phyloP scores from a whole-genome alignment of 37 sponge, comb jelly and placozoan genomes.

The Chondrosia reniformis region DNA sequence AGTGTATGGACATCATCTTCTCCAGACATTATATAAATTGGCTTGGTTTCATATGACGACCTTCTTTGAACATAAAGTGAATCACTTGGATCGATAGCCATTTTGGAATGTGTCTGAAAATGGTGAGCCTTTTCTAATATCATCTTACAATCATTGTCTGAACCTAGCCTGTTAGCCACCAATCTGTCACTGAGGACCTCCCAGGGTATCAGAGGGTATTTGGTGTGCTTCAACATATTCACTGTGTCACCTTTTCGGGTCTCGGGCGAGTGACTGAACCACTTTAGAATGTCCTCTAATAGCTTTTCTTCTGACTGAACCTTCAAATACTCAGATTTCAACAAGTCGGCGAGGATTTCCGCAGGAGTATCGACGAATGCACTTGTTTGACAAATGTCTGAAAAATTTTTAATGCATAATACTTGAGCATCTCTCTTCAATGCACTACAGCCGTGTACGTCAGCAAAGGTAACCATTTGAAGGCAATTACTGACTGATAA shows the following conservation, averaged over 20 bases:
- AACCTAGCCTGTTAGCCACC: not conserved
- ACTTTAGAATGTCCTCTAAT: slow-evolving; percentile 59
- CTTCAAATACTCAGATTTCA: slow-evolving; percentile 58
- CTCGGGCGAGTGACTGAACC: slow-evolving; percentile 55
- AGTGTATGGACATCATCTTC: slow-evolving; percentile 63
- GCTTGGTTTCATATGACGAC: slow-evolving; percentile 16
- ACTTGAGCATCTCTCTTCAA: slow-evolving; percentile 35
- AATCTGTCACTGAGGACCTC: slow-evolving; percentile 20
- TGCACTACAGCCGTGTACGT: slow-evolving; percentile 52
- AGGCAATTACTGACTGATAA: no score
- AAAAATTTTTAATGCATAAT: slow-evolving; percentile 69
- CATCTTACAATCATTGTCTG: not conserved
- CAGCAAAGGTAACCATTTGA: slow-evolving; percentile 70
- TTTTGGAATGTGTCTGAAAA: slow-evolving; percentile 30
- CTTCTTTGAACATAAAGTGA: slow-evolving; percentile 47
- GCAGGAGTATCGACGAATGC: slow-evolving; percentile 53
- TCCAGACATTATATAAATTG: slow-evolving; percentile 72
- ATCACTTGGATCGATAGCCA: not conserved
- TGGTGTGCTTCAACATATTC: slow-evolving; percentile 43
- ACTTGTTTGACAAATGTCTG: slow-evolving; percentile 40
- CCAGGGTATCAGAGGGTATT: slow-evolving; percentile 74
- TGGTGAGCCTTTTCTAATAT: slow-evolving; percentile 27
- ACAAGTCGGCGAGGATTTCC: slow-evolving; percentile 23
- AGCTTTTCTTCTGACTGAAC: slow-evolving; percentile 71
- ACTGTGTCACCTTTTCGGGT: not conserved